These are phyloP conservation scores for Tragelaphus scriptus DNA, from an alignment of 2,113 vertebrate species.

Conservation along the genomic window DNA sequence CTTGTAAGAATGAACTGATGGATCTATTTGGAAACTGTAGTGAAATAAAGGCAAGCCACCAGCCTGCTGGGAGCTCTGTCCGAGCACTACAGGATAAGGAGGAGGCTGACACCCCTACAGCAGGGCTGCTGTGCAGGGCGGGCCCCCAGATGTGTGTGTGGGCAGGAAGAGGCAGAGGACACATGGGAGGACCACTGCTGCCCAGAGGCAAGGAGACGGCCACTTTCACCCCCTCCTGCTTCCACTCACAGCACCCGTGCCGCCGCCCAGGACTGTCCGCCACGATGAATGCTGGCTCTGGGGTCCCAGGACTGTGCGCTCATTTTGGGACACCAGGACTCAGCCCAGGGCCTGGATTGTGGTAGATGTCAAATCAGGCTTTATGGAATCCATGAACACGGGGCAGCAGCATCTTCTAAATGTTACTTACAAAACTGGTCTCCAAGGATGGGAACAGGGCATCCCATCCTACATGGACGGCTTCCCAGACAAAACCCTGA, in stretches of 20 bases:
- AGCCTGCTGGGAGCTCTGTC: background rate
- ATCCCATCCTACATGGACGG: fast-evolving
- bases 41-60: background rate
- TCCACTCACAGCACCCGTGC: background rate
- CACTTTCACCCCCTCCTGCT: fast-evolving
- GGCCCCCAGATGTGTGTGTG: background rate
- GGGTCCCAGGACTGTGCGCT: background rate
- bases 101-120: background rate
- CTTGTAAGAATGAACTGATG: background rate
- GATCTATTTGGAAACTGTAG: background rate
- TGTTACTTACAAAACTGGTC: background rate
- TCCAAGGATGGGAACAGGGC: background rate
- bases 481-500: background rate
- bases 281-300: fast-evolving
- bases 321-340: background rate
- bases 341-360: no score
- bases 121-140: fast-evolving
- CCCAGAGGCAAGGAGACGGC: background rate
- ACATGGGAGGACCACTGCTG: background rate
- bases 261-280: fast-evolving
- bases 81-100: background rate
- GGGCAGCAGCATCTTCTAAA: background rate
- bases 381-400: background rate
- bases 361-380: background rate
- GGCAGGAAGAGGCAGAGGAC: background rate